Conservation (phyloP, 2,113 vertebrate genomes). For the Macrotus californicus region DNA sequence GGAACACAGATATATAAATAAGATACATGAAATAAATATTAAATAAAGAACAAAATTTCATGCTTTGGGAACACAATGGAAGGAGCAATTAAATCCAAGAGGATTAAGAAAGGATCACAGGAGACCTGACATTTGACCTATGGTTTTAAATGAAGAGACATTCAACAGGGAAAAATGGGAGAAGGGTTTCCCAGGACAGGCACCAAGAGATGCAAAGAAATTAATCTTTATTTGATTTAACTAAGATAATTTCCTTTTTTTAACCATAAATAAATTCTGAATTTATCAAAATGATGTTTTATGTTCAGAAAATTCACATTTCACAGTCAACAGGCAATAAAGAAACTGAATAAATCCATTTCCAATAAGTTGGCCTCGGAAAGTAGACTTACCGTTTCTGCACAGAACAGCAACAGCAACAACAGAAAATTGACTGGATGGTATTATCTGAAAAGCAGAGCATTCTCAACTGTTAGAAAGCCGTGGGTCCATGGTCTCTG, state of each 20-base stretch:
- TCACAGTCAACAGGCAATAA: not conserved
- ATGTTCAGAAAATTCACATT: no score
- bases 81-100: not conserved
- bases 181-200: not conserved
- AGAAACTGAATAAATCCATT: not conserved
- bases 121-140: not conserved
- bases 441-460: conserved; percentile 78
- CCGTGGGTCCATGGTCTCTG: not conserved
- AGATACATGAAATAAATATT: not conserved
- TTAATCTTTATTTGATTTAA: no score
- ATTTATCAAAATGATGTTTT: no score
- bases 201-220: not conserved
- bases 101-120: not conserved
- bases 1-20: not conserved
- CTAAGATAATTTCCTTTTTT: no score
- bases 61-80: not conserved
- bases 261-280: no score
- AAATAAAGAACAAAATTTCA: not conserved
- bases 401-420: conserved; percentile 77
- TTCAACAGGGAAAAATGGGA: not conserved
- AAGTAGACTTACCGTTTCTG: conserved; percentile 77
- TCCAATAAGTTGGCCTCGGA: not conserved
- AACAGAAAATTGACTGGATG: conserved; percentile 82
- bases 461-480: conserved; percentile 46
- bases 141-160: not conserved